phyloP scores from a whole-genome alignment of 2,888 invertebrate genomes.

The Apamea crenata region DNA sequence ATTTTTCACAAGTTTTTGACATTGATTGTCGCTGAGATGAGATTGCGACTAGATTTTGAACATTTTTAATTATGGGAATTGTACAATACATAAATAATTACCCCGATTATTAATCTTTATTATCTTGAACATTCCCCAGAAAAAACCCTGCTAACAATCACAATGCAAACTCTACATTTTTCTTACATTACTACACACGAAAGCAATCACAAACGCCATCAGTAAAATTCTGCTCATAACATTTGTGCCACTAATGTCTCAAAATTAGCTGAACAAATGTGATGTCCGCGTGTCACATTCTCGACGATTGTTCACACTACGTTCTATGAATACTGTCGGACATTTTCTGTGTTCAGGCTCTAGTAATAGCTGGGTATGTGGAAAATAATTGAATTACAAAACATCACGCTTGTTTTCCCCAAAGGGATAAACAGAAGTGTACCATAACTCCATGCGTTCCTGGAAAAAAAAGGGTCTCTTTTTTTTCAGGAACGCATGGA shows the following conservation, averaged over 20 bases:
- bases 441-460: too few species aligned
- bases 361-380: slow-evolving; percentile 12
- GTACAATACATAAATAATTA: background rate
- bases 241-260: slow-evolving; percentile 29
- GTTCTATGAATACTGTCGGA: slow-evolving; percentile 29
- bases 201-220: slow-evolving; percentile 17
- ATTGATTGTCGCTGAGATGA: too few species aligned
- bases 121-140: background rate
- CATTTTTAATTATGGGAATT: too few species aligned
- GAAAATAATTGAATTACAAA: background rate
- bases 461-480: too few species aligned
- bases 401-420: background rate
- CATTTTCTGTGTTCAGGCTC: slow-evolving; percentile 18
- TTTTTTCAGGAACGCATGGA: too few species aligned
- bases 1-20: too few species aligned
- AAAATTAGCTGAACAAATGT: slow-evolving; percentile 38
- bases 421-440: background rate
- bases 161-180: background rate
- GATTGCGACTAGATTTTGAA: too few species aligned
- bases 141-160: background rate
- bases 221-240: slow-evolving; percentile 41
- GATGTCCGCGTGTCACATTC: slow-evolving; percentile 43
- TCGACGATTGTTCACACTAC: slow-evolving; percentile 9
- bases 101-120: too few species aligned
- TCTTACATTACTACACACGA: background rate